Evolutionary conservation across 2,797 vertebrate genomes (phyloP), one percentile per base, ranked within the genome.

Genomic region (Xiphorhynchus erythropygius): DNA sequence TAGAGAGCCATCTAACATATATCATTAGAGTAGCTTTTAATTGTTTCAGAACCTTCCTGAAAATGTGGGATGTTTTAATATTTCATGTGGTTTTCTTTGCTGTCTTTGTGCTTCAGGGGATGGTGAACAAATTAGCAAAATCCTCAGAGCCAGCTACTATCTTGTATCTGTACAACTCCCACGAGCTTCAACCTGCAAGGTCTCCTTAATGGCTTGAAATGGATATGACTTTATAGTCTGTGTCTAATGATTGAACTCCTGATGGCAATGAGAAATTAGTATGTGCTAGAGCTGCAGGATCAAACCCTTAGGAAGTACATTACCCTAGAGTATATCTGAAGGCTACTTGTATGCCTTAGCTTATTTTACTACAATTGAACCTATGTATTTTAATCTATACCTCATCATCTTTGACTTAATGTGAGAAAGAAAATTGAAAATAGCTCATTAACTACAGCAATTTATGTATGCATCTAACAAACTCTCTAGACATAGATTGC

Each of bases 101-200:
- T 84, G 71, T 67, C 84, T 90, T 90, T 71, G 52, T 84, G 37
- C 60, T 90, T 87, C 89, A 90, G 82, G 92, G 68, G 55, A 42
- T 77, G 56, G 64, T 53, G 84, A 93, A 83, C 52, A 84, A 92
- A 92, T 93, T 46, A 95, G 30, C 50, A 64, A 77, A 93, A 95
- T 74, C 44, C 75, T 89, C 77, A 84, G 49, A 82, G 52, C 33
- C 60, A 84, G 92, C 84, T 90, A 77, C 92, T 77, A 56, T 86
- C 84, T 60, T 46, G 4, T 90, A 69, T 56, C 67, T 87, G 50
- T 19, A n/a, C 49, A 74, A 53, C 64, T 89, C 37, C 75, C 71
- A 57, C 56, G 65, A 77, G 68, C 64, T 80, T 85, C 41, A 39
- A 8, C 32, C 56, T 91, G 33, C 73, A 74, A 60, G 15, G 11